phyloP scores from a whole-genome alignment of 2,113 vertebrate genomes.

The Choloepus hoffmanni region DNA sequence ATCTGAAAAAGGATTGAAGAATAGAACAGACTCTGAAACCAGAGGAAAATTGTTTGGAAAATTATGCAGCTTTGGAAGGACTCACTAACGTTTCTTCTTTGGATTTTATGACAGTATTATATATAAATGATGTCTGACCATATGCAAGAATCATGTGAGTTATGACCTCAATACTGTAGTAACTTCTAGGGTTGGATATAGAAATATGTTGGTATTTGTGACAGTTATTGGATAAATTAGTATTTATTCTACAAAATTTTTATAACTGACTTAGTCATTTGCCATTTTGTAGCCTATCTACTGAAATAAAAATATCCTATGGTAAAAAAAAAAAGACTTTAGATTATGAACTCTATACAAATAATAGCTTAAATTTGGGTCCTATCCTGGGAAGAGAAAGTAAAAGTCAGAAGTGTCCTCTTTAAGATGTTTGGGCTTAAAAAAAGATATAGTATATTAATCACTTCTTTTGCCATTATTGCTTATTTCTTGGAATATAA shows the following conservation, averaged over 20 bases:
- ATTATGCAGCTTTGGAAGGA: background rate
- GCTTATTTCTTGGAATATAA: too few relatives aligned
- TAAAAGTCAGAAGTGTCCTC: too few relatives aligned
- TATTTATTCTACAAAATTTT: constrained; percentile 56
- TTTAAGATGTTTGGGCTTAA: too few relatives aligned
- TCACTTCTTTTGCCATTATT: too few relatives aligned
- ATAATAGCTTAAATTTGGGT: too few relatives aligned
- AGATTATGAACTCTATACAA: background rate
- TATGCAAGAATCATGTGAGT: constrained; percentile 53
- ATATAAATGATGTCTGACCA: constrained; percentile 26
- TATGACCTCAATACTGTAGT: background rate
- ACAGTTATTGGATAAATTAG: constrained; percentile 33
- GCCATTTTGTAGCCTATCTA: constrained; percentile 70
- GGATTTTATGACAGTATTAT: background rate
- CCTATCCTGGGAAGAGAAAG: too few relatives aligned
- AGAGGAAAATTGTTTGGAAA: constrained; percentile 57
- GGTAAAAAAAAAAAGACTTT: constrained; percentile 15
- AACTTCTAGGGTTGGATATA: constrained; percentile 14
- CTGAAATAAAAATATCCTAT: constrained; percentile 9
- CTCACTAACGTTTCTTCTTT: too few relatives aligned
- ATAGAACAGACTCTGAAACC: constrained; percentile 8
- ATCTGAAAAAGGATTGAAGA: constrained; percentile 94
- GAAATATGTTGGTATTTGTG: constrained; percentile 51
- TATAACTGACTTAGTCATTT: constrained; percentile 70
- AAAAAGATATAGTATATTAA: too few relatives aligned